Evolutionary conservation across 2,888 invertebrate genomes (phyloP).

Genomic region (Podabrus alpinus): DNA sequence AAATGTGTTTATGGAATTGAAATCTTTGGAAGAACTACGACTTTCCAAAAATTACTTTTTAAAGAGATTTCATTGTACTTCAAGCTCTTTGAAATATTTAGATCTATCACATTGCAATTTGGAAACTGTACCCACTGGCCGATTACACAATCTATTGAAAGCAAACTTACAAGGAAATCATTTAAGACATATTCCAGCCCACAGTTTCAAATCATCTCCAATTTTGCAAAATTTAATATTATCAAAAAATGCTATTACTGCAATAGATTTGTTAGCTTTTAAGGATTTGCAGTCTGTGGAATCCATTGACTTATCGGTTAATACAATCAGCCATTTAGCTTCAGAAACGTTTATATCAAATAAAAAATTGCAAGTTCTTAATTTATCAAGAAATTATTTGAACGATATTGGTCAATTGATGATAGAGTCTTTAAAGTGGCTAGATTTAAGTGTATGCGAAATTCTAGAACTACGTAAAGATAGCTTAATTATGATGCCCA

Average conservation of each 20-base stretch:
- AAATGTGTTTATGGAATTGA: conserved; percentile 62
- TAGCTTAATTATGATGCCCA: conserved; percentile 63
- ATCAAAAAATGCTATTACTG: conserved; percentile 68
- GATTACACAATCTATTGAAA: conserved; percentile 64
- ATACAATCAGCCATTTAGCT: conserved; percentile 66
- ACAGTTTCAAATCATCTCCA: conserved; percentile 66
- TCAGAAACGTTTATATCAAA: conserved; percentile 65
- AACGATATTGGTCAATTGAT: conserved; percentile 62
- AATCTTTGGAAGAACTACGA: conserved; percentile 63
- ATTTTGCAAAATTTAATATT: conserved; percentile 66
- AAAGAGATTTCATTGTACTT: conserved; percentile 54
- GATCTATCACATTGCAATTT: conserved; percentile 68
- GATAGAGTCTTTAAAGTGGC: conserved; percentile 61
- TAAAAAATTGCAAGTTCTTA: conserved; percentile 63
- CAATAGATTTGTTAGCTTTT: conserved; percentile 66
- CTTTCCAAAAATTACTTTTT: conserved; percentile 66
- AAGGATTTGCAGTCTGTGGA: conserved; percentile 61
- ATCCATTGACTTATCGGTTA: conserved; percentile 70
- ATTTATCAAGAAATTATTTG: conserved; percentile 69
- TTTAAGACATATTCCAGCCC: conserved; percentile 61
- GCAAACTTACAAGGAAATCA: conserved; percentile 67
- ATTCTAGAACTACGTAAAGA: conserved; percentile 62
- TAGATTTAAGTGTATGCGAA: conserved; percentile 71
- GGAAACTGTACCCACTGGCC: conserved; percentile 63
- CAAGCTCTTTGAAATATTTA: conserved; percentile 60